Evolutionary conservation across 2,113 vertebrate genomes (phyloP).

Genomic region (Condylura cristata): DNA sequence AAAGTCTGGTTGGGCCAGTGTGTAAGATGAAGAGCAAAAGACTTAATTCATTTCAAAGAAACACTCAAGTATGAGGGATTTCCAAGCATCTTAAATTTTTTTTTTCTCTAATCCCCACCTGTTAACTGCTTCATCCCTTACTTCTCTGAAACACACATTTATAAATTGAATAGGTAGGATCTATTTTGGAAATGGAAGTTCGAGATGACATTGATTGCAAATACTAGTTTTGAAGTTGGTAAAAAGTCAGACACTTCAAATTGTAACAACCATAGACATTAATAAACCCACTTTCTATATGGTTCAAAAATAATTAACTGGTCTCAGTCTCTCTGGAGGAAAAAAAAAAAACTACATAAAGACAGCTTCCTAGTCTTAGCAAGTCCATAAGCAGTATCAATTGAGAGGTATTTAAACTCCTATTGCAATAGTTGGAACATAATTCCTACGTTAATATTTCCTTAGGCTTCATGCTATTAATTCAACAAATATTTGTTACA

Average conservation of each 20-base stretch:
- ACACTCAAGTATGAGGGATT: not conserved
- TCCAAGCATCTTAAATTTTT: not conserved
- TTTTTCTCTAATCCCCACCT: not conserved
- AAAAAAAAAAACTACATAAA: constrained; percentile 3
- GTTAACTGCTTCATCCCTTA: not conserved
- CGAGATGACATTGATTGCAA: not conserved
- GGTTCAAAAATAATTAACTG: constrained; percentile 19
- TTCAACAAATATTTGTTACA: constrained; percentile 33
- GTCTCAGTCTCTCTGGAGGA: not conserved
- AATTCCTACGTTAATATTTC: constrained; percentile 42
- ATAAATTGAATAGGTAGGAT: not conserved
- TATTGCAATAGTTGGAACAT: constrained; percentile 23
- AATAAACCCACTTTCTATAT: not conserved
- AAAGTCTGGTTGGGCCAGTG: not conserved
- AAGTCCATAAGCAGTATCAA: not conserved
- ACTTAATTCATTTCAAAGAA: not conserved
- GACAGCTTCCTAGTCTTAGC: not conserved
- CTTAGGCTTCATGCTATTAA: not conserved
- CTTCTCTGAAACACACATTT: not conserved
- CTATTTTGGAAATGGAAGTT: constrained; percentile 6
- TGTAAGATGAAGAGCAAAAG: not conserved
- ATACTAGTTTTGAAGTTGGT: not conserved
- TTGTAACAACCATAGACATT: not conserved
- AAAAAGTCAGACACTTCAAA: not conserved
- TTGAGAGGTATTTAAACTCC: not conserved